These are phyloP conservation scores for Acropternis orthonyx DNA, from an alignment of 2,797 vertebrate species.

Conservation along the genomic window DNA sequence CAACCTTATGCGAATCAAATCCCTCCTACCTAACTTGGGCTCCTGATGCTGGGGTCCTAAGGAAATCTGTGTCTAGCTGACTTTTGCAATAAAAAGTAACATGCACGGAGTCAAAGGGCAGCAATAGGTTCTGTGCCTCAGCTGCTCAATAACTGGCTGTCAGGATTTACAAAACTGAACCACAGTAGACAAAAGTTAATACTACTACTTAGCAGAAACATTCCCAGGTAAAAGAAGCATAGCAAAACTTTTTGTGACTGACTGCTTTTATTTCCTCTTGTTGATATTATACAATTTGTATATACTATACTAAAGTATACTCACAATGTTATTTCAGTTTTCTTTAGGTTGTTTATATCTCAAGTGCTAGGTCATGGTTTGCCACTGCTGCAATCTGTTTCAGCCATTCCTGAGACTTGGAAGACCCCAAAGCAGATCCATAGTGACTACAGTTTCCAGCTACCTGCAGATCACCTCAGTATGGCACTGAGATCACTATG, in stretches of 20 bases:
- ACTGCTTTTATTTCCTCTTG: neutral
- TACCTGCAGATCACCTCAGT: neutral
- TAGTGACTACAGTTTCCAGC: neutral
- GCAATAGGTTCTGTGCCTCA: neutral
- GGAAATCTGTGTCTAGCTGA: neutral
- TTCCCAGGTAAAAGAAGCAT: neutral
- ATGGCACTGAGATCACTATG: fast-evolving
- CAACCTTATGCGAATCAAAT: neutral
- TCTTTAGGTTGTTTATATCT: neutral
- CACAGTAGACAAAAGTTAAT: neutral
- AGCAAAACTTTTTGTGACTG: neutral
- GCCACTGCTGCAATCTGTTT: neutral
- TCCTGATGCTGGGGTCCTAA: neutral
- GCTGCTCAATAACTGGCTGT: neutral
- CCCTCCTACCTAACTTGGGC: neutral
- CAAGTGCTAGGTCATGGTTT: neutral
- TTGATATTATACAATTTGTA: neutral
- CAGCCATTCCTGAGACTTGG: neutral
- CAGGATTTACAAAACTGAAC: neutral
- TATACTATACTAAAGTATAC: neutral
- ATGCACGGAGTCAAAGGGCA: neutral
- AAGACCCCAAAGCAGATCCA: fast-evolving
- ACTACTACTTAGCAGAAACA: neutral
- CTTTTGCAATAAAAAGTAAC: neutral
- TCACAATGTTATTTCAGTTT: neutral